phyloP scores from a whole-genome alignment of 2,888 invertebrate genomes.

The Metallyticus violacea region DNA sequence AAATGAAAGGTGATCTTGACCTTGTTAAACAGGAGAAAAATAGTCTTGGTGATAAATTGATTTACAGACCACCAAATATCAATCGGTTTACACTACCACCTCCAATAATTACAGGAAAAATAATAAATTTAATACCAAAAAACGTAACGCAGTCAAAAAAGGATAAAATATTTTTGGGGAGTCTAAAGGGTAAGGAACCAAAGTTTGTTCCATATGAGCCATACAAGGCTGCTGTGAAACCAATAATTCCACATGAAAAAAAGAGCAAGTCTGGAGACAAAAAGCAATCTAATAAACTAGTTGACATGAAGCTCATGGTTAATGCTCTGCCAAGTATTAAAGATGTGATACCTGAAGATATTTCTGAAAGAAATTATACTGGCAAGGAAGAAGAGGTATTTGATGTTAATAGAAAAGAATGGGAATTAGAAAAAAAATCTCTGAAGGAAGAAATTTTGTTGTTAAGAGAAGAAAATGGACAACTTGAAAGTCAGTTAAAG shows the following conservation, averaged over 20 bases:
- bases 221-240: slow-evolving; percentile 79
- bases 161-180: slow-evolving; percentile 46
- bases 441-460: slow-evolving; percentile 43
- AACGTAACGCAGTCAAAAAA: slow-evolving; percentile 57
- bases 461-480: slow-evolving; percentile 59
- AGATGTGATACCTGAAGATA: not conserved
- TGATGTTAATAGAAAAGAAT: slow-evolving; percentile 46
- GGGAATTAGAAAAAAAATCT: slow-evolving; percentile 60
- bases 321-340: not conserved
- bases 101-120: slow-evolving; percentile 54
- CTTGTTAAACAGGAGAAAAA: not conserved
- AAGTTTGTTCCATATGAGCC: slow-evolving; percentile 88
- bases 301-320: not conserved
- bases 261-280: slow-evolving; percentile 39
- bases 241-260: slow-evolving; percentile 57
- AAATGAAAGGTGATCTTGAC: slow-evolving; percentile 32
- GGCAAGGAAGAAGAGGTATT: not conserved
- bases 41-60: slow-evolving; percentile 37
- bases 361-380: not conserved
- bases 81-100: slow-evolving; percentile 44
- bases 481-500: slow-evolving; percentile 75
- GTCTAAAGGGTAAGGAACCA: slow-evolving; percentile 55
- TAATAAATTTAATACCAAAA: slow-evolving; percentile 61
- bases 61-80: slow-evolving; percentile 47
- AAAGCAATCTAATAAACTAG: not conserved